Evolutionary conservation across 2,113 vertebrate species (phyloP).

Genomic region (Willisornis vidua): DNA sequence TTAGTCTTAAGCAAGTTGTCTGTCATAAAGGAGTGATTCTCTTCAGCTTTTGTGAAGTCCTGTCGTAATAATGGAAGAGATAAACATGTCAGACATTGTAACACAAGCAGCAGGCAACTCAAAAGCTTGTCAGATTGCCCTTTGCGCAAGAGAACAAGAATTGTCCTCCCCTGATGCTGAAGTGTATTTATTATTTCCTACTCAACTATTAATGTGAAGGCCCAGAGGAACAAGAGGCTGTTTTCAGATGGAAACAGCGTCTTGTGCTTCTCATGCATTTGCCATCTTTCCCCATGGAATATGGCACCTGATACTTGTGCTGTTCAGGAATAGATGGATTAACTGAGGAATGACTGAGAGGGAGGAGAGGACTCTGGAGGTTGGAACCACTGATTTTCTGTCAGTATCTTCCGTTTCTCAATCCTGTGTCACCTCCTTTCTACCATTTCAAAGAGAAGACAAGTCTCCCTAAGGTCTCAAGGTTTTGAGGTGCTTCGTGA

Average conservation of each 20-base stretch:
- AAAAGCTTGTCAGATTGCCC: neutral
- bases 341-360: neutral
- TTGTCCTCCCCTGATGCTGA: fast-evolving
- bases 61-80: neutral
- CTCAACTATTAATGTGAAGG: neutral
- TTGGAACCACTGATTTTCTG: neutral
- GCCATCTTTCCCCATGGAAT: neutral
- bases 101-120: neutral
- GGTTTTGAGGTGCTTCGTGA: neutral
- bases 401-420: neutral
- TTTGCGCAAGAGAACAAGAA: neutral
- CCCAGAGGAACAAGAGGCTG: neutral
- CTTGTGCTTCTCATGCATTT: neutral
- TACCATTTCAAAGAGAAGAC: neutral
- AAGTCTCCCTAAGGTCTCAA: neutral
- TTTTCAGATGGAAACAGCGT: neutral
- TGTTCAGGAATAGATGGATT: neutral
- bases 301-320: neutral
- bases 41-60: neutral
- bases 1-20: neutral
- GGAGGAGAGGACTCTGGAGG: neutral
- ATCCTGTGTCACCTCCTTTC: neutral
- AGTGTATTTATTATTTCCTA: neutral
- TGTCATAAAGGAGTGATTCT: neutral
- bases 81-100: neutral